Conservation (phyloP, 2,113 vertebrate genomes). For the Dasyprocta punctata region DNA sequence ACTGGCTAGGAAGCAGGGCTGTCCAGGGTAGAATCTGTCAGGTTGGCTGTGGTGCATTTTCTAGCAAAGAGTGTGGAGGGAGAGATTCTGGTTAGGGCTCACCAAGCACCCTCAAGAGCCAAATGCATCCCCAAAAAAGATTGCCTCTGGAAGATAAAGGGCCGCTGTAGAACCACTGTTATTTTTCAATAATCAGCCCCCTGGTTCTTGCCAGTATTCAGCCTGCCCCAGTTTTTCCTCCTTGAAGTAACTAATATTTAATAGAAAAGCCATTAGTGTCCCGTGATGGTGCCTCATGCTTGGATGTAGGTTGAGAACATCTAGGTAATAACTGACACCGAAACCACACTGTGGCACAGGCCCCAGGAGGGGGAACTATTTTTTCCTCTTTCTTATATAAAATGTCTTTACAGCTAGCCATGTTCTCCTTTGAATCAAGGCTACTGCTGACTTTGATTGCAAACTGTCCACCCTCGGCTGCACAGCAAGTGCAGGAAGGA, state of each 20-base stretch:
- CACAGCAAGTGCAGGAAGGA: not conserved
- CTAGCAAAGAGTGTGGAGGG: not conserved
- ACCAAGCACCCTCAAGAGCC: not conserved
- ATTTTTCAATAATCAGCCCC: constrained; percentile 10
- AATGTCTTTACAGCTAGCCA: constrained; percentile 23
- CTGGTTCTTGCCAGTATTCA: not conserved
- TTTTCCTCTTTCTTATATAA: constrained; percentile 73
- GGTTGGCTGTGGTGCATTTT: not conserved
- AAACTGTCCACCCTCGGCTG: not conserved
- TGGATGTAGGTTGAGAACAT: constrained; percentile 61
- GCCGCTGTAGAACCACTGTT: not conserved
- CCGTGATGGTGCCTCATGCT: not conserved
- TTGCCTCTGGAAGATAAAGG: not conserved
- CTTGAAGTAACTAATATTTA: constrained; percentile 77
- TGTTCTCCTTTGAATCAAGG: constrained; percentile 63
- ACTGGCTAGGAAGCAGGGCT: not conserved
- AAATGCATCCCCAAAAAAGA: not conserved
- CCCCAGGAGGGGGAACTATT: constrained; percentile 52
- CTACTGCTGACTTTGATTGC: constrained; percentile 65
- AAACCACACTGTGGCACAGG: constrained; percentile 58
- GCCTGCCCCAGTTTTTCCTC: constrained; percentile 83
- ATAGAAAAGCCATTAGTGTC: constrained; percentile 13
- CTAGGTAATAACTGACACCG: not conserved
- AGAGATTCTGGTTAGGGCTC: constrained; percentile 10
- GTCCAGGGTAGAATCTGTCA: not conserved